Conservation (phyloP, 2,797 vertebrate species). For the Sebastes hubbsi region DNA sequence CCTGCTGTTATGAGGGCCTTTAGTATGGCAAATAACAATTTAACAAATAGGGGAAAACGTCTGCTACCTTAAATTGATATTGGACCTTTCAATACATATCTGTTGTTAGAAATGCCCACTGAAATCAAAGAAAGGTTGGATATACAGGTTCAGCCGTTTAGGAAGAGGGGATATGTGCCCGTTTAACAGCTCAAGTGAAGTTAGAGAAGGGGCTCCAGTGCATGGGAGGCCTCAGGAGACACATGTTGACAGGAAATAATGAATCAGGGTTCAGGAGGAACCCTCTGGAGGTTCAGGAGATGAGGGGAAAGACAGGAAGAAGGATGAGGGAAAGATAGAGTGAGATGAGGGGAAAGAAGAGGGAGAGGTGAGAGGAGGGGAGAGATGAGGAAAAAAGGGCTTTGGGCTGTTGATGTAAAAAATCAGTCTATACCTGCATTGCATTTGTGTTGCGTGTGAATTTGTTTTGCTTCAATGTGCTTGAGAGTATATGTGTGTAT, state of each 20-base stretch:
- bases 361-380: constrained; percentile 26
- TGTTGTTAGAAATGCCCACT: not conserved
- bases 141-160: not conserved
- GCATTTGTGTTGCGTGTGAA: constrained; percentile 4
- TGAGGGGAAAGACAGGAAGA: constrained; percentile 49
- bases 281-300: constrained; percentile 57
- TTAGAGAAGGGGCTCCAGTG: constrained; percentile 47
- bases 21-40: not conserved
- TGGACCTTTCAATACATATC: not conserved
- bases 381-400: constrained; percentile 19
- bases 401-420: constrained; percentile 31
- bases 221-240: constrained; percentile 55
- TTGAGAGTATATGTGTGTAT: not conserved
- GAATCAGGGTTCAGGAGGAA: constrained; percentile 61
- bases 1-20: not conserved
- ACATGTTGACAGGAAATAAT: constrained; percentile 69
- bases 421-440: constrained; percentile 25
- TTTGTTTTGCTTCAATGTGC: constrained; percentile 2
- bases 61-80: not conserved
- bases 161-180: not conserved
- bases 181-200: constrained; percentile 50
- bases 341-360: constrained; percentile 35
- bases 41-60: not conserved
- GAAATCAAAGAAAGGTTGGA: not conserved
- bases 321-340: constrained; percentile 28